Evolutionary conservation across 2,888 invertebrate genomes (phyloP), one percentile per base, ranked within the genome.

Genomic region (Drosophila mimica): DNA sequence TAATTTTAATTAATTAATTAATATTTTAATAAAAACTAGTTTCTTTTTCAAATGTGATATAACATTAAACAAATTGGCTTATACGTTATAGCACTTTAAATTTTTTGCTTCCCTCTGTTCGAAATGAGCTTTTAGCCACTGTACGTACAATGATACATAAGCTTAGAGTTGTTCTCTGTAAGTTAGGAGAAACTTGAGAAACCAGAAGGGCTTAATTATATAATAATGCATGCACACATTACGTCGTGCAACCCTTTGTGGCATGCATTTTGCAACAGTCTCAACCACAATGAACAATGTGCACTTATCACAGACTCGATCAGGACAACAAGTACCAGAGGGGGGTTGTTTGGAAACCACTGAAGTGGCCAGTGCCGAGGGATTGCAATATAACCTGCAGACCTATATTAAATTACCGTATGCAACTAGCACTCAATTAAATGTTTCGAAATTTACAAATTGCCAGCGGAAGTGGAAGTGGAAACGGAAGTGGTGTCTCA

Each of bases 371-470:
- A 20, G 53, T 56, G 57, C 66, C 49, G 17, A 38, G 74, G 70
- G 88, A 88, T 87, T 83, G 79, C 49, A 54, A 70, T 25, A 59
- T 52, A 81, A 75, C 89, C 89, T 79, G 87, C 89, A 87, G 76
- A 56, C 75, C 70, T 13, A 65, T 85, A 89, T 87, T 68, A 20
- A 49, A 48, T 89, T 87, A 73, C 86, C 17, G 34, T 34, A 36
- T 53, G 52, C 60, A 48, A 54, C 53, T 38, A 54, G 64, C 68
- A 48, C 57, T 73, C 54, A 68, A 70, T 75, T 72, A 81, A 65
- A 33, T 49, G 38, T 49, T 58, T 2, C 25, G 2, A 15, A 46
- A 46, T 46, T 7, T 20, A 20, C 46, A 52, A 63, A 60, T 60
- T 66, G 49, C 11, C 48, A 65, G 43, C 77, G 70, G 70, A 79